Evolutionary conservation across 1,140 invertebrate genomes (phyloP), one percentile per base, ranked within the genome.

Genomic region (Zaprionus gabonicus): DNA sequence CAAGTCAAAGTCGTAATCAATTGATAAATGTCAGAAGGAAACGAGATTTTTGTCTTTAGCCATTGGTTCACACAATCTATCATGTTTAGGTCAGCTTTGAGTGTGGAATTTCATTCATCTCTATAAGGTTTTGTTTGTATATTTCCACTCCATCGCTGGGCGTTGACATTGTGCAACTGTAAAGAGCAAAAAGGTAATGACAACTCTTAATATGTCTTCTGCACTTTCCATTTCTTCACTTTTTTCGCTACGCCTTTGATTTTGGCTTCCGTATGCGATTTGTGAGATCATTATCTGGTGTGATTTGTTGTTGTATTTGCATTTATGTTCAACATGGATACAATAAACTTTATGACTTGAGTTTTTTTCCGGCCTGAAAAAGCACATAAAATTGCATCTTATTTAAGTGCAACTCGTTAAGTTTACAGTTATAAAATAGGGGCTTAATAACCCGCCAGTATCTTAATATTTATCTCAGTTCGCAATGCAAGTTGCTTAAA

Each of bases 41-140:
- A 51, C 34, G 20, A 17, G 57, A 57, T 56, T 28, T 15, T 64
- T 56, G 64, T 55, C 41, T 44, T 55, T 55, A 25, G 53, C 5
- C 46, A 56, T 34, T 70, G 78, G 53, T 81, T 88, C 83, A 81
- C 83, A 88, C 83, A 75, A 80, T 87, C 75, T 73, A 88, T 87
- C 84, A 82, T 67, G 53, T 60, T 58, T 15, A 13, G 7, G 51
- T 28, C 17, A 56, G 51, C 31, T 34, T 34, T 34, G 3, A 10
- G 3, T 34, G 57, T 17, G 34, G 46, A 55, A 78, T 74, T 64
- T 49, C 38, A 65, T 23, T 20, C 12, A 23, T 15, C 57, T 49
- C 13, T 53, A 20, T 36, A 23, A 23, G 4, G 53, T n/a, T 38
- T 17, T 20, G 3, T 15, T 60, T 38, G 17, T 63, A 17, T 34